Evolutionary conservation across 2,113 vertebrate genomes (phyloP), one percentile per base, ranked within the genome.

Genomic region (Dendropsophus ebraccatus): DNA sequence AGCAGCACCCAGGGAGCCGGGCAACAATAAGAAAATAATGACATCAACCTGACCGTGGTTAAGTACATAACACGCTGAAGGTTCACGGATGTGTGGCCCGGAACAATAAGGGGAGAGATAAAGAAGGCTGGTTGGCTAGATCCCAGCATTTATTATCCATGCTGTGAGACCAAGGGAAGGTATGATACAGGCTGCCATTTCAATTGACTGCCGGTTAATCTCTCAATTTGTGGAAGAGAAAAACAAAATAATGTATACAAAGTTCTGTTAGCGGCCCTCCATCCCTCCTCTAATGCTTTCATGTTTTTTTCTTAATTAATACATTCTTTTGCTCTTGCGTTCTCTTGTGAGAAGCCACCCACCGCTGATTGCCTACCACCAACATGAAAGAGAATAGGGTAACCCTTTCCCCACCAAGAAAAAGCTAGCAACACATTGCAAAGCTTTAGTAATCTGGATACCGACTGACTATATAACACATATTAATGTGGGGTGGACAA

Each of bases 11-110:
- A 93, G 92, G 95, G 95, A 96, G 95, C 93, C 91, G 93, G 91
- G 87, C 91, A 95, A 96, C 96, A 96, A 96, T 96, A 95, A 93
- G 94, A 94, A 95, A 95, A 97, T 96, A 97, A 96, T 96, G 96
- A 95, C 95, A 96, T 95, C 94, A 94, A 94, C 94, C 94, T 96
- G 96, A 96, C 96, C 95, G 93, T 94, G 93, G 94, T 96, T 96
- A 97, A 97, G 95, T 96, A 95, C 95, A 95, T 94, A 95, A 95
- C 94, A 95, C 94, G 96, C 95, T 95, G 91, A 95, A 95, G 94
- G 94, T 94, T 95, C 95, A 96, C 93, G 94, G 96, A 94, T 96
- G 93, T 94, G 93, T 95, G 93, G 94, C 92, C 94, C 91, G 93
- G 94, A 95, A 97, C 95, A 96, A 96, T 95, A 93, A 93, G 92